Percentiles rank a stretch among this genome's conserved stretches.
Evolutionary conservation across 2,888 invertebrate genomes (phyloP).

Genomic region (Thecophora atra): DNA sequence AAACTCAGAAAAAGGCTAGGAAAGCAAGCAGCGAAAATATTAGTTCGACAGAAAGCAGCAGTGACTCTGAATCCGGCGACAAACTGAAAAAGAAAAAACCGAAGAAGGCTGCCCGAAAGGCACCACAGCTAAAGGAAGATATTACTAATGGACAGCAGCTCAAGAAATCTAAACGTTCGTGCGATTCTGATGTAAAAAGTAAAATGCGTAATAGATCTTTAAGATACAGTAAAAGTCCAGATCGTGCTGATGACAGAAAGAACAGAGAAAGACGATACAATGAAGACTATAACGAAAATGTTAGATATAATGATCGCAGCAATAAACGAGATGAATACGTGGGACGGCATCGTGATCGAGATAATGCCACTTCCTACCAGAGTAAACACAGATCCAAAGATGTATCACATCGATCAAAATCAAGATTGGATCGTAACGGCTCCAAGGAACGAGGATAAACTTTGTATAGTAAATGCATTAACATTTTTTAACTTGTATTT

Average conservation of each 20-base stretch:
- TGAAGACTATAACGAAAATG: constrained; percentile 33
- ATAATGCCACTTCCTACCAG: constrained; percentile 39
- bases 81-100: constrained; percentile 39
- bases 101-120: no score
- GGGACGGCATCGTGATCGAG: constrained; percentile 36
- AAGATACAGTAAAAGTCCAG: constrained; percentile 35
- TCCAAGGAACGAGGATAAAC: constrained; percentile 52
- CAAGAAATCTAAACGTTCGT: constrained; percentile 30
- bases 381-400: constrained; percentile 4
- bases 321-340: constrained; percentile 20
- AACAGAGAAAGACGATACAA: constrained; percentile 23
- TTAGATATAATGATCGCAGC: constrained; percentile 41
- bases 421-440: constrained; percentile 49
- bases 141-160: constrained; percentile 34
- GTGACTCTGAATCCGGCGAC: constrained; percentile 44
- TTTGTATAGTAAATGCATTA: no score
- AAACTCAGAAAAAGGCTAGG: constrained; percentile 36
- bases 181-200: constrained; percentile 9
- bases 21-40: constrained; percentile 48
- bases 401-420: not conserved
- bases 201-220: constrained; percentile 21
- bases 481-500: no score
- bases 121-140: constrained; percentile 31
- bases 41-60: constrained; percentile 40
- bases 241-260: constrained; percentile 26